Base-by-base conservation (phyloP, 2,888 invertebrate species). In the Philhelius pedissequus region DNA sequence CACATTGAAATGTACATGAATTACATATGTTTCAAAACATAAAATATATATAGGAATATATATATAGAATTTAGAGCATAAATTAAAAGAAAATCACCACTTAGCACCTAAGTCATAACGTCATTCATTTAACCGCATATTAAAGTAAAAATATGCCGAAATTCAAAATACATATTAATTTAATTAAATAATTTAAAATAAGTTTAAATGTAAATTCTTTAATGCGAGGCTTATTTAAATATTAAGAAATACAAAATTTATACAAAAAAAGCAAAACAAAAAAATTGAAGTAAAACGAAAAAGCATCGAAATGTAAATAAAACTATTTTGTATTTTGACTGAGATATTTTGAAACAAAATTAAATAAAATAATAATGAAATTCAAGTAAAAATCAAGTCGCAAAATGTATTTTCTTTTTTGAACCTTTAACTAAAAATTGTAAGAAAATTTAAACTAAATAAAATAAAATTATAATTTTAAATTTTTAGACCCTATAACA, bases 241-340 rank as follows among this genome's bases (percentile, higher is more conserved):
- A 76, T 43, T 48, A 78, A 74, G 25, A 73, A 60, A 27, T 15
- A 45, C 25, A 60, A 74, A 77, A 69, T 52, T 75, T 64, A 80
- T 70, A 69, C 52, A 64, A 78, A 62, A n/a, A 62, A 25, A 60
- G 40, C 25, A 84, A 74, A 48, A 54, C 20, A 20, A 60, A 74
- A 50, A 75, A 43, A 56, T 30, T 20, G 68, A 68, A 64, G 27
- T 52, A 64, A 62, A 78, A 77, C 45, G 48, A 62, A 77, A 78
- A 86, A 83, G 86, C 87, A 86, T 86, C 86, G 86, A 86, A 87
- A 86, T 87, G 84, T 87, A 86, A 81, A 82, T 68, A 78, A 32
- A 82, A 86, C 83, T 78, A 86, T 78, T 83, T 86, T 86, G 78
- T 78, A 83, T 73, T 87, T 86, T 87, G 86, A 87, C 79, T 77